Evolutionary conservation across 2,888 invertebrate genomes (phyloP), one percentile per base, ranked within the genome.

Genomic region (Smittia aterrima): DNA sequence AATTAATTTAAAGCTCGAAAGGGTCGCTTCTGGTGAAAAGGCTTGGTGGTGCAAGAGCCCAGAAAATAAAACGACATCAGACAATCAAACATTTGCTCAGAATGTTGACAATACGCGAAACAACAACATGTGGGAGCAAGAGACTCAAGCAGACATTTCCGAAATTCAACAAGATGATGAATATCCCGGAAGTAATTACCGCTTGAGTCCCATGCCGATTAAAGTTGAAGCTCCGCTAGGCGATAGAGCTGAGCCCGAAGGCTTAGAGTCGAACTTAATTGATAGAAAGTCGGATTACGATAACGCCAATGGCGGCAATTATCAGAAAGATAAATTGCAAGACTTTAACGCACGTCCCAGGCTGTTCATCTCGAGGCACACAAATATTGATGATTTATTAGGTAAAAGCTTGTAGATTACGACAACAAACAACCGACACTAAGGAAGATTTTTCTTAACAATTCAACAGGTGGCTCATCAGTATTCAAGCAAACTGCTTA

Each of bases 311-410:
- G 41, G 38, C 18, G 9, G 16, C 4, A 40, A 24, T 32, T 66
- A 66, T 20, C 62, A 53, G 11, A 47, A 16, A 24, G 70, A 74
- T 22, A 53, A 54, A 3, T 13, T 58, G 3, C 18, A 18, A 22
- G 47, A 66, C 16, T 54, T 64, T 16, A 71, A 73, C 53, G 62
- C 71, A 54, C 54, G 75, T 66, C 80, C 79, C 68, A 80, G 81
- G 74, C 83, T 88, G 74, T 96, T 93, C 81, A 93, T 95, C 77
- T 93, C 95, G 11, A 87, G 89, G 75, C 92, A 92, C 81, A 90
- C 90, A 54, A 92, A 95, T 82, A 95, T 96, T 78, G 95, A 95
- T 80, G 96, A 96, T 79, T 88, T 96, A 80, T 85, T 96, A 76
- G 95, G 94, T 66, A 66, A 66, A 20, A 16, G 16, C 47, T 16